A percentile compares a stretch with the other conserved stretches of the same genome.
phyloP scores from a whole-genome alignment of 2,888 invertebrate genomes.

The Oasisia sp. region DNA sequence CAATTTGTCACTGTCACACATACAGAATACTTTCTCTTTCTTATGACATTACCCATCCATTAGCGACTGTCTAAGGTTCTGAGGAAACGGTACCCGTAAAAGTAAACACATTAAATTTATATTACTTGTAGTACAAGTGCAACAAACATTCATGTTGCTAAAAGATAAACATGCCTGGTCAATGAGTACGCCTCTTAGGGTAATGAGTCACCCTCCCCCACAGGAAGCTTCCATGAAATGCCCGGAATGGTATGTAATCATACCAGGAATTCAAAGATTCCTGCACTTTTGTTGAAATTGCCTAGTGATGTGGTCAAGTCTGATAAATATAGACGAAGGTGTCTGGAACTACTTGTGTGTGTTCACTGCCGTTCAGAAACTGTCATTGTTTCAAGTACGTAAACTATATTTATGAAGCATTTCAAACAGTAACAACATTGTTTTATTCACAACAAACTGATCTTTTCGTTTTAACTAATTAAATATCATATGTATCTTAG shows the following conservation, averaged over 20 bases:
- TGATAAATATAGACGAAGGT: not conserved
- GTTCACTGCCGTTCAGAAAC: too few relatives aligned
- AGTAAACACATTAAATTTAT: not conserved
- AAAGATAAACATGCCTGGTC: not conserved
- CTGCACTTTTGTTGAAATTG: not conserved
- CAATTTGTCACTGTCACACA: too few relatives aligned
- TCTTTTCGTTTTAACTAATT: too few relatives aligned
- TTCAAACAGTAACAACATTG: too few relatives aligned
- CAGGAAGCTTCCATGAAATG: not conserved
- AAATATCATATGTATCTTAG: too few relatives aligned
- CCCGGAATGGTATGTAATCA: not conserved
- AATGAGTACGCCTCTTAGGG: not conserved
- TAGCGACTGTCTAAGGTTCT: not conserved
- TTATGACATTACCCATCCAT: not conserved
- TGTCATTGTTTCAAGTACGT: too few relatives aligned
- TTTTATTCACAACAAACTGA: too few relatives aligned
- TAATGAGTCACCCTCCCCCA: not conserved
- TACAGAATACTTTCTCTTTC: too few relatives aligned
- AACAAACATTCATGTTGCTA: not conserved
- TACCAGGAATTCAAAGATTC: not conserved
- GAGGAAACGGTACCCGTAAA: not conserved
- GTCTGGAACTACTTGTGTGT: too few relatives aligned
- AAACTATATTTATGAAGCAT: too few relatives aligned
- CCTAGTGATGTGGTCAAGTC: not conserved
- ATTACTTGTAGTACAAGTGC: not conserved